These are phyloP conservation scores for Temnothorax ravouxi DNA, from an alignment of 2,888 invertebrate species.

Conservation along the genomic window DNA sequence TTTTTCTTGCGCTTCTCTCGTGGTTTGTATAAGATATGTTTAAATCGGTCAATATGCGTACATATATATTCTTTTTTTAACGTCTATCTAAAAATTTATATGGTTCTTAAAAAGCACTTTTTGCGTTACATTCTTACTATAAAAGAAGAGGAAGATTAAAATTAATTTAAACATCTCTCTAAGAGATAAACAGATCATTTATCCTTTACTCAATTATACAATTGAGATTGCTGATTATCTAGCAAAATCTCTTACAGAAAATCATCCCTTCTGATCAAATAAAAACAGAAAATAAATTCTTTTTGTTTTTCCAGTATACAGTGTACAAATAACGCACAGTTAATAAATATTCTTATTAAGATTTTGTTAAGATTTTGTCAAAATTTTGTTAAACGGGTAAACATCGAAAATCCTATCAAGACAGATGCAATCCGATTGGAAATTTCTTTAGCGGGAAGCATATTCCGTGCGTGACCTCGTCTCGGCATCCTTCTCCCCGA, in stretches of 20 bases:
- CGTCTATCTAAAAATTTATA: conserved; percentile 2
- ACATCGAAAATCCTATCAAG: neutral
- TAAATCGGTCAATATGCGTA: conserved; percentile 6
- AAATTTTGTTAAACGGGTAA: neutral
- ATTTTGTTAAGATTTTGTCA: neutral
- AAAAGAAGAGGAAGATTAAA: neutral
- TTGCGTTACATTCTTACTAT: neutral
- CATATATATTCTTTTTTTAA: neutral
- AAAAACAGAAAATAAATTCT: neutral
- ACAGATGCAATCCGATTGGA: neutral
- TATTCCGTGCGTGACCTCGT: neutral
- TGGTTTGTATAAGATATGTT: neutral
- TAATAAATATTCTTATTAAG: neutral
- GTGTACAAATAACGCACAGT: neutral
- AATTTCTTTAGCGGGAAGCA: neutral
- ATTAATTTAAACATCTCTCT: neutral
- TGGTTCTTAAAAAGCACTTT: neutral
- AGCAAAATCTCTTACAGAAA: neutral
- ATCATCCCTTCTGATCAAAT: neutral
- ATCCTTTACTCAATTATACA: neutral
- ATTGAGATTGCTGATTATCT: neutral
- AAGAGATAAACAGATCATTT: neutral
- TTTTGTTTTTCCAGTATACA: neutral
- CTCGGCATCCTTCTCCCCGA: neutral
- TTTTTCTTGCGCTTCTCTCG: neutral